phyloP scores from a whole-genome alignment of 2,888 invertebrate genomes.

The Ceratothoa steindachneri region DNA sequence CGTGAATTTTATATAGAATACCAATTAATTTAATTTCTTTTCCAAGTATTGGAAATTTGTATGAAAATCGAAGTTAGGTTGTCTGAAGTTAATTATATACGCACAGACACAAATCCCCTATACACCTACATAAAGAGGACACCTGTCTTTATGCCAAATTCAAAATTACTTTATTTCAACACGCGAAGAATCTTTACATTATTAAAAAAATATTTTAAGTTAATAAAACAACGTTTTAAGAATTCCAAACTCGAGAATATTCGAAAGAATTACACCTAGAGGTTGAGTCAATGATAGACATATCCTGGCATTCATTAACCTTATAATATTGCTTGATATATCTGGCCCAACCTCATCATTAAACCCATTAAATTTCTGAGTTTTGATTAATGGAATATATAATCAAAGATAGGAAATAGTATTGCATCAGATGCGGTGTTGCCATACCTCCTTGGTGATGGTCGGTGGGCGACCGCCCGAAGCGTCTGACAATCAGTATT shows the following conservation, averaged over 20 bases:
- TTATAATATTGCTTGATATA: constrained; percentile 4
- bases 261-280: no score
- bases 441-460: background rate
- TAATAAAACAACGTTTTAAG: no score
- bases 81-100: background rate
- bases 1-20: background rate
- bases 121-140: background rate
- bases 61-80: no score
- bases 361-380: constrained; percentile 7
- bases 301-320: background rate
- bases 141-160: background rate
- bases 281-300: background rate
- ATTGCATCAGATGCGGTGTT: constrained; percentile 1
- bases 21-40: background rate
- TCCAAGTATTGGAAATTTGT: no score
- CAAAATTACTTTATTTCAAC: background rate
- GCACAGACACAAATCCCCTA: background rate
- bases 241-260: no score
- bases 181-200: background rate
- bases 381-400: constrained; percentile 12
- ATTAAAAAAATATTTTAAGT: no score
- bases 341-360: constrained; percentile 9
- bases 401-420: constrained; percentile 10
- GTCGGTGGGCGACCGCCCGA: no score
- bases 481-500: background rate